Conservation (phyloP, 2,888 invertebrate species). For the Venustoraphidia nigricollis region DNA sequence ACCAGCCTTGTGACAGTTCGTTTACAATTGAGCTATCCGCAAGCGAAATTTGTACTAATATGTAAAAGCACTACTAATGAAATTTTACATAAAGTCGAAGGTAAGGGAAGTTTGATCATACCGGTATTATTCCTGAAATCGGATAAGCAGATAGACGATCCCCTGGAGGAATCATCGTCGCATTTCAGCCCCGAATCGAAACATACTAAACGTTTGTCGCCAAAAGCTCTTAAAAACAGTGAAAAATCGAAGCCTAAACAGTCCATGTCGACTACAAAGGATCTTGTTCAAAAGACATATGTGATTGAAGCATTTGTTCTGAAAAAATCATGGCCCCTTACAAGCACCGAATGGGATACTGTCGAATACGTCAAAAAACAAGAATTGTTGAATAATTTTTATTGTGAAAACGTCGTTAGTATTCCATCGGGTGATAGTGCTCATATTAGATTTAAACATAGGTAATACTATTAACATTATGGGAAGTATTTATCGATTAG, state of each 20-base stretch:
- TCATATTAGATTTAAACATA: too few species aligned
- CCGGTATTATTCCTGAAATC: conserved; percentile 9
- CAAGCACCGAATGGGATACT: conserved; percentile 23
- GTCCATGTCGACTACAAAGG: not conserved
- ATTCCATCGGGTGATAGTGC: too few species aligned
- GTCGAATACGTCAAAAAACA: conserved; percentile 12
- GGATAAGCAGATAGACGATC: too few species aligned
- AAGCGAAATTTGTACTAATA: conserved; percentile 12
- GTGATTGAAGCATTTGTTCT: conserved; percentile 21
- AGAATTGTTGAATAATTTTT: too few species aligned
- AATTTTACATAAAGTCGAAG: conserved; percentile 11
- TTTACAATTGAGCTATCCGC: conserved; percentile 10
- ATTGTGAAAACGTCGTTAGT: too few species aligned
- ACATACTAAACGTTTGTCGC: not conserved
- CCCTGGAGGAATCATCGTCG: not conserved
- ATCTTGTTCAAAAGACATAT: conserved; percentile 4
- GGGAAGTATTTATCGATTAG: too few species aligned
- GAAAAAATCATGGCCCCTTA: conserved; percentile 27
- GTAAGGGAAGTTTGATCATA: conserved; percentile 11
- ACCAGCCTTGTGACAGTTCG: conserved; percentile 12
- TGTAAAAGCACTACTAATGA: conserved; percentile 10
- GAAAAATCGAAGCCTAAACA: not conserved
- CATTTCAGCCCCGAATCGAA: not conserved
- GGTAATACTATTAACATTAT: too few species aligned
- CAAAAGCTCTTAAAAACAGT: not conserved